phyloP scores from a whole-genome alignment of 1,140 invertebrate genomes.

The Pseudobourletiella spinata region DNA sequence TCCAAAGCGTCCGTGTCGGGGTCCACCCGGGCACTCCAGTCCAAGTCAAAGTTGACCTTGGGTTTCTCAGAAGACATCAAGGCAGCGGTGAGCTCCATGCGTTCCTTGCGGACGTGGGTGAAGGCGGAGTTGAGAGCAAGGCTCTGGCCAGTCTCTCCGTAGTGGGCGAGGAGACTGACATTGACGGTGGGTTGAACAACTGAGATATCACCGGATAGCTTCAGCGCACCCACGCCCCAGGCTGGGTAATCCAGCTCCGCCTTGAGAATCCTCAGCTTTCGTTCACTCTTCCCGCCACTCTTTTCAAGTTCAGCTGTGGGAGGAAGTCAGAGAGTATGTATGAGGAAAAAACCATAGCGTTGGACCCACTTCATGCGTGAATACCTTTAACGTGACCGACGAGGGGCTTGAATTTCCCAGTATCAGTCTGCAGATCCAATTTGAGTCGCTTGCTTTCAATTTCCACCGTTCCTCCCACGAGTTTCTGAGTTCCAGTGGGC shows the following conservation, averaged over 20 bases:
- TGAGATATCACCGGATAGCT: background rate
- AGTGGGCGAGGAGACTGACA: background rate
- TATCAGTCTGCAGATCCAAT: constrained; percentile 16
- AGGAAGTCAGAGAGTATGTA: too few species aligned
- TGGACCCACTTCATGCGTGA: too few species aligned
- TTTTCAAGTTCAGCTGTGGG: background rate
- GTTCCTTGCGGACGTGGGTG: background rate
- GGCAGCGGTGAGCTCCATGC: background rate
- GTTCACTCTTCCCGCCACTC: background rate
- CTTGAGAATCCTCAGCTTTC: background rate
- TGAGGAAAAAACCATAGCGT: too few species aligned
- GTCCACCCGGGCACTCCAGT: constrained; percentile 39
- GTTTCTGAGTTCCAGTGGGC: constrained; percentile 39
- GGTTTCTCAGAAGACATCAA: background rate
- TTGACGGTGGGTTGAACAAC: background rate
- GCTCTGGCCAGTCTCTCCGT: background rate
- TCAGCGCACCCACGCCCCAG: background rate
- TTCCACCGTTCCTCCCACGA: constrained; percentile 28
- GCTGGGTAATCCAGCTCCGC: background rate
- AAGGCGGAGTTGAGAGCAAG: background rate
- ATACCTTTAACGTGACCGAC: constrained; percentile 14
- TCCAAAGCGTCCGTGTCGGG: background rate
- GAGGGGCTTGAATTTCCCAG: constrained; percentile 10
- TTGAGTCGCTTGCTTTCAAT: constrained; percentile 9
- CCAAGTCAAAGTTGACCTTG: constrained; percentile 48